Conservation (phyloP, 2,888 invertebrate species). For the Phengaris arion region DNA sequence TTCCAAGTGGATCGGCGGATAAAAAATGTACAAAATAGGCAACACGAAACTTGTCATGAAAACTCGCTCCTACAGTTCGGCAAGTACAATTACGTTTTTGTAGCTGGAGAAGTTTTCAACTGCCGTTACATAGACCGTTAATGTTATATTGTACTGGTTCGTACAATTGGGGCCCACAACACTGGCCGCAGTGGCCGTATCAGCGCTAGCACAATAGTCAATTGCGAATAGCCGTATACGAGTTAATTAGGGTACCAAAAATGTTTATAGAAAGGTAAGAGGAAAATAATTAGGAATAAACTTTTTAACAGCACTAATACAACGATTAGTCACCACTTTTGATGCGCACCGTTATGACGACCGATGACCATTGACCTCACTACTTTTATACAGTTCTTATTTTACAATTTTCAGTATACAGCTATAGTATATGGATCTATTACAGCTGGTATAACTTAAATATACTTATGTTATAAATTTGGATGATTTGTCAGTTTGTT, state of each 20-base stretch:
- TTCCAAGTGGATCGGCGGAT: neutral
- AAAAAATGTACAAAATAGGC: slow-evolving; percentile 6
- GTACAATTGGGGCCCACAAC: neutral
- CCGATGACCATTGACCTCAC: neutral
- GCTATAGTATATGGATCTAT: neutral
- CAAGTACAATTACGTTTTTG: slow-evolving; percentile 18
- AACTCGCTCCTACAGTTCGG: neutral
- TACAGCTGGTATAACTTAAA: neutral
- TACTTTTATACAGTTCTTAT: neutral
- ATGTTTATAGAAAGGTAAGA: slow-evolving; percentile 1
- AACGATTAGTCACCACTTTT: slow-evolving; percentile 11
- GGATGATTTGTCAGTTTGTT: too few species aligned
- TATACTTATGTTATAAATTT: too few species aligned
- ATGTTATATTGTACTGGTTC: slow-evolving; percentile 16
- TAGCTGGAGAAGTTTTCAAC: slow-evolving; percentile 15
- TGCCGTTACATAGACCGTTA: slow-evolving; percentile 24
- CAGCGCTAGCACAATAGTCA: neutral
- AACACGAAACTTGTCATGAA: neutral
- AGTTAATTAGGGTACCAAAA: neutral
- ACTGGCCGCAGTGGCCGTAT: neutral
- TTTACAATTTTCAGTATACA: neutral
- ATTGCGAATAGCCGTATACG: neutral
- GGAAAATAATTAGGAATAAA: slow-evolving; percentile 10
- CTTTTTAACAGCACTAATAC: neutral
- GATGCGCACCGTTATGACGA: slow-evolving; percentile 9